Evolutionary conservation across 2,113 vertebrate species (phyloP), one percentile per base, ranked within the genome.

Genomic region (Mormyrus lacerda): DNA sequence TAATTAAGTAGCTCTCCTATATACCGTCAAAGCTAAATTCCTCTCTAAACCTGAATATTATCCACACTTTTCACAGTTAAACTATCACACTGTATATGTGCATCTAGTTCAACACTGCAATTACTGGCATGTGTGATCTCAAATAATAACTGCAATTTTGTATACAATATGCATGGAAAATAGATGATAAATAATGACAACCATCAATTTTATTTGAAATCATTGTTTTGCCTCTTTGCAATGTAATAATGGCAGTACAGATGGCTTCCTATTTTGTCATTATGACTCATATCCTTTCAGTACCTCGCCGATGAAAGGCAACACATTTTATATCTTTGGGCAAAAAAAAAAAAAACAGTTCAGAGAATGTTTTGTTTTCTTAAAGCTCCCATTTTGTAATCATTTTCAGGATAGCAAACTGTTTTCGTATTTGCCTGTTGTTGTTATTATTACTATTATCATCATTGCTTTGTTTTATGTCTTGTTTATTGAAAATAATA

Each of bases 121-220:
- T 95, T 94, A 95, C 90, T 92, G 89, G 90, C 13, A 89, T 90
- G 87, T 89, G 91, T 90, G 93, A 92, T 93, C 90, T 92, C 91
- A 89, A 92, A 92, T 95, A 95, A 95, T 94, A 94, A 94, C 92
- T 89, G 92, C 94, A 93, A 94, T 94, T 92, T 92, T 93, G 91
- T 90, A 91, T 90, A 90, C 92, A 93, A 93, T 90, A 87, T 47
- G 94, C 69, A 15, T 17, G 51, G 79, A 92, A 92, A 91, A 90
- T 88, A 84, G 91, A 89, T 88, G 89, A 93, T 93, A 92, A 93
- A 93, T 92, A 92, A 92, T 92, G 93, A 93, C 94, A 93, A 92
- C 88, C 92, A 42, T 39, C 91, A 93, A 94, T 95, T 93, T 91
- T 61, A 87, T 88, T 91, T 87, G 85, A 93, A 91, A 92, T 92